Conservation (phyloP, 2,888 invertebrate genomes). For the Epinotia nisella region DNA sequence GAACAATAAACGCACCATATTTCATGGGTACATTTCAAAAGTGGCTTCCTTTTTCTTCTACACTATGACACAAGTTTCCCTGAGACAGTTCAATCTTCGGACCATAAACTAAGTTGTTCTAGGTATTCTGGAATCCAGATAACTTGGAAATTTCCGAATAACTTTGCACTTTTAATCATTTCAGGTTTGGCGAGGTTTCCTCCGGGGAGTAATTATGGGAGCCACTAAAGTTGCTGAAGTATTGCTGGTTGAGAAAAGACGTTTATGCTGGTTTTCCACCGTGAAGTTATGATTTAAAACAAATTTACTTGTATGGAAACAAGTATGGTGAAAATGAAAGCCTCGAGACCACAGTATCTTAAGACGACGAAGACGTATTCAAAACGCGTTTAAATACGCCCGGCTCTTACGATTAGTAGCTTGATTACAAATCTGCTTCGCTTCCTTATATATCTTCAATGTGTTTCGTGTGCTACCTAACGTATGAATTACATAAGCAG, state of each 20-base stretch:
- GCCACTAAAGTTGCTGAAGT: not conserved
- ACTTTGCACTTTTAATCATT: constrained; percentile 30
- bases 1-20: too few relatives aligned
- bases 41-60: not conserved
- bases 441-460: too few relatives aligned
- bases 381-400: too few relatives aligned
- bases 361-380: too few relatives aligned
- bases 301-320: not conserved
- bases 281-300: not conserved
- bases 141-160: constrained; percentile 29
- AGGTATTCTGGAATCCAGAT: constrained; percentile 22
- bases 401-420: too few relatives aligned
- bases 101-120: constrained; percentile 19
- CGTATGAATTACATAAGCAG: too few relatives aligned
- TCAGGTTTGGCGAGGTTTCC: constrained; percentile 6
- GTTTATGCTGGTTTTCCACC: not conserved
- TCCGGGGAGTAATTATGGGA: constrained; percentile 6
- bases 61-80: constrained; percentile 7
- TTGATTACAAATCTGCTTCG: too few relatives aligned
- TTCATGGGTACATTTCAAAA: too few relatives aligned
- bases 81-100: constrained; percentile 35
- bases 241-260: not conserved
- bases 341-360: too few relatives aligned
- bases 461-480: too few relatives aligned
- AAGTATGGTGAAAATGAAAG: too few relatives aligned